phyloP scores from a whole-genome alignment of 2,888 invertebrate genomes.

The Anthrax anthrax region DNA sequence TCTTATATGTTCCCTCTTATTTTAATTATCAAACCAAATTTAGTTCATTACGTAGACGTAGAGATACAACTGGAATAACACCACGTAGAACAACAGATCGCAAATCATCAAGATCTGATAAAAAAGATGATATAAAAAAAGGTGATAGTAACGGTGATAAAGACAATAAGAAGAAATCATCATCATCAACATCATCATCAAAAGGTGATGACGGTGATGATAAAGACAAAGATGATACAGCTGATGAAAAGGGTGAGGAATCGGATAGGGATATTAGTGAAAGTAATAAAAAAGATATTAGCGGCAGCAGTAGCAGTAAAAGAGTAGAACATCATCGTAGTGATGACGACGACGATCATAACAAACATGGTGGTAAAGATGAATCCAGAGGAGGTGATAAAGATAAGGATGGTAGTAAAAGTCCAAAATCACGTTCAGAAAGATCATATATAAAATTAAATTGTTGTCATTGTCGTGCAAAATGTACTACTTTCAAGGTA shows the following conservation, averaged over 20 bases:
- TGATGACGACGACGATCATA: background rate
- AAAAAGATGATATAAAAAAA: slow-evolving; percentile 21
- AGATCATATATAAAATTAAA: slow-evolving; percentile 49
- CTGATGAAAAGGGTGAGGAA: slow-evolving; percentile 16
- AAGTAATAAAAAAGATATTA: background rate
- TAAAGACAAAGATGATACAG: slow-evolving; percentile 14
- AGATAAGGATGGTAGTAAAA: slow-evolving; percentile 8
- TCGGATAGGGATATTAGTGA: slow-evolving; percentile 9
- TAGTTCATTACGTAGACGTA: slow-evolving; percentile 33
- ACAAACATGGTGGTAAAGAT: slow-evolving; percentile 16
- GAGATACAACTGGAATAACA: slow-evolving; percentile 21
- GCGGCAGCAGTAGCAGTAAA: background rate
- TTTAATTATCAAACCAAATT: slow-evolving; percentile 4
- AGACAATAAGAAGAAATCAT: slow-evolving; percentile 9
- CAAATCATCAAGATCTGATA: slow-evolving; percentile 21
- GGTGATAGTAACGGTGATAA: slow-evolving; percentile 18
- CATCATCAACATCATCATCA: background rate
- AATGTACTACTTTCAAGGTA: slow-evolving; percentile 58
- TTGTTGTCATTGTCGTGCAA: slow-evolving; percentile 65
- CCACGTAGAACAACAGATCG: slow-evolving; percentile 14
- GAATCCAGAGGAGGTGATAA: slow-evolving; percentile 11
- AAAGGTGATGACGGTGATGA: slow-evolving; percentile 6
- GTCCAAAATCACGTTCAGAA: slow-evolving; percentile 3
- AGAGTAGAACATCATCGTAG: background rate
- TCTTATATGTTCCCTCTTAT: slow-evolving; percentile 9